phyloP scores from a whole-genome alignment of 2,888 invertebrate genomes.

The Tetragnatha montana region DNA sequence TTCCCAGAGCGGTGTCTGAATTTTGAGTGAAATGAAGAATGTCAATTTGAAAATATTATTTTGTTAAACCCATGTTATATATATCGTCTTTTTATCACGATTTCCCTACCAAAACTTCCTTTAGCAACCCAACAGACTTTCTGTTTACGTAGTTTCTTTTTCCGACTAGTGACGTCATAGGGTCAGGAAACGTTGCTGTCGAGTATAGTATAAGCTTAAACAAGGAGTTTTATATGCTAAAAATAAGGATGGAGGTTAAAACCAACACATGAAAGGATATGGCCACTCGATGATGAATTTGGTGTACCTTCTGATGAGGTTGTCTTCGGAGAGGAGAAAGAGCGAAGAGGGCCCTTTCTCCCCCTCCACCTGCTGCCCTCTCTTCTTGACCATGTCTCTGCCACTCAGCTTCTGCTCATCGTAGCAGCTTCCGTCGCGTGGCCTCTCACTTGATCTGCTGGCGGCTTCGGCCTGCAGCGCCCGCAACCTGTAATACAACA shows the following conservation, averaged over 20 bases:
- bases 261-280: constrained; percentile 81
- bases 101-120: no score
- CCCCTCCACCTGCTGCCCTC: constrained; percentile 62
- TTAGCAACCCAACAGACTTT: no score
- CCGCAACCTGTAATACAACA: constrained; percentile 54
- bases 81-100: no score
- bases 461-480: constrained; percentile 71
- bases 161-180: no score
- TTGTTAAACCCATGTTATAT: no score
- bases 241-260: background rate
- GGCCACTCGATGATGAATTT: constrained; percentile 99
- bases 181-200: no score
- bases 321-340: constrained; percentile 98
- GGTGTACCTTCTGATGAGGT: constrained; percentile 97
- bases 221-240: background rate
- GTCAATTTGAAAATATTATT: no score
- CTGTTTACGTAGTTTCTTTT: no score
- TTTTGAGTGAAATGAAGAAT: no score
- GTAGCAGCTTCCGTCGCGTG: constrained; percentile 27
- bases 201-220: background rate
- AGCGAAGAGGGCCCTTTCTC: constrained; percentile 87
- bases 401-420: constrained; percentile 62
- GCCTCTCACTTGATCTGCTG: constrained; percentile 15
- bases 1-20: no score
- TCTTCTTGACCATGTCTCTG: constrained; percentile 65